Base-by-base conservation (phyloP, 2,888 invertebrate species). In the Odontocolon sp. region DNA sequence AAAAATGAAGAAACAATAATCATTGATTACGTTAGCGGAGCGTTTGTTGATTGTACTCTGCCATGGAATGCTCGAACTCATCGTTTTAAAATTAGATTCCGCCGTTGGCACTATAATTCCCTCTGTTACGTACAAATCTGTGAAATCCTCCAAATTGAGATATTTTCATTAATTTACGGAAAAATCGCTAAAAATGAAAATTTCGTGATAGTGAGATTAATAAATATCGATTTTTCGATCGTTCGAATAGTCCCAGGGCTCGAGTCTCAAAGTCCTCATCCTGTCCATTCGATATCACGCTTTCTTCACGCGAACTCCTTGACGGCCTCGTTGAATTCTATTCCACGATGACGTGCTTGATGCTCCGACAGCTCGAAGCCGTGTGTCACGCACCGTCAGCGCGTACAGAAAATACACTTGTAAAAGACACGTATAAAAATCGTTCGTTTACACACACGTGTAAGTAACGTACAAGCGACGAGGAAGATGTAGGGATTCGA, bases 221-320 rank as follows among this genome's bases (percentile, higher is more conserved):
- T n/a, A n/a, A n/a, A n/a, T n/a, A n/a, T n/a, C n/a, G n/a, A n/a
- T n/a, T n/a, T n/a, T n/a, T n/a, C n/a, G n/a, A n/a, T n/a, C n/a
- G n/a, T n/a, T n/a, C n/a, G n/a, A n/a, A n/a, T n/a, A n/a, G n/a
- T n/a, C n/a, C 16, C 11, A 21, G 36, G 54, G 14, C 18, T 6
- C 18, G 31, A 28, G 36, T 64, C 38, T 40, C 36, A 16, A 23
- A 54, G 21, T 56, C 33, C 36, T 33, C 47, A 66, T 31, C 18
- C 47, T n/a, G 26, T 50, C 42, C 16, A 11, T n/a, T 45, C 61
- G 74, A 80, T n/a, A n/a, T 77, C 76, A 78, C 78, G 78, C 80
- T 80, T 80, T 80, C 78, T 78, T 78, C 67, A 73, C 70, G 47
- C 72, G 59, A 61, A 56, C 70, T 80, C 70, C 54, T 70, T 71